Evolutionary conservation across 2,113 vertebrate genomes (phyloP), one percentile per base, ranked within the genome.

Genomic region (Pristiophorus japonicus): DNA sequence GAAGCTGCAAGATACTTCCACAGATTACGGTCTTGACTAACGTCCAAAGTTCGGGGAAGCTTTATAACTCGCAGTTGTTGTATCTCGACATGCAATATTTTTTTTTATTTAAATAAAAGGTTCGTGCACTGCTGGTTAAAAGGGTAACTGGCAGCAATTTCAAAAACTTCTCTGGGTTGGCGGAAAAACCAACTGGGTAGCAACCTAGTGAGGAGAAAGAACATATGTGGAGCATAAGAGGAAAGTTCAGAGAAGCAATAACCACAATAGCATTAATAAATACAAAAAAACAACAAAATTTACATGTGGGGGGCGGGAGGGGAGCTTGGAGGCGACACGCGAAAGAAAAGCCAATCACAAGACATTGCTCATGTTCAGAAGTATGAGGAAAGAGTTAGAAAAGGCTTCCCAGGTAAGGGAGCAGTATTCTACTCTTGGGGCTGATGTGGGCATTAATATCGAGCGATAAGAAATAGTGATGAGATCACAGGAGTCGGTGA

Each of bases 181-280:
- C 65, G 34, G 59, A 92, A 18, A 92, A 91, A 92, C 55, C 59
- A 92, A 92, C 16, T 38, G 51, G 51, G 87, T 91, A 34, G 78
- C 78, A 81, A 59, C 87, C 51, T 51, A 88, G 85, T 88, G 85
- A 88, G 85, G 85, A 88, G 85, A 51, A 55, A 88, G 85, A 51
- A 88, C 85, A 88, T 47, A 88, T 55, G 45, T 51, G 85, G 45
- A 88, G 10, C 45, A 55, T 88, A 55, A 88, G 66, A 59, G 16
- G 78, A 81, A 81, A 51, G 45, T 51, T 87, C 47, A 87, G 84
- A 88, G 85, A 88, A 55, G 45, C 85, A 88, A 55, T 88, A 30
- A 88, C 47, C 24, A 88, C 47, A 88, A 88, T 30, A 51, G 47
- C 87, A 90, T 51, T 87, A 24, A 87, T 87, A 87, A 87, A 90